phyloP scores from a whole-genome alignment of 2,888 invertebrate genomes.

The Cremastinae sp. region DNA sequence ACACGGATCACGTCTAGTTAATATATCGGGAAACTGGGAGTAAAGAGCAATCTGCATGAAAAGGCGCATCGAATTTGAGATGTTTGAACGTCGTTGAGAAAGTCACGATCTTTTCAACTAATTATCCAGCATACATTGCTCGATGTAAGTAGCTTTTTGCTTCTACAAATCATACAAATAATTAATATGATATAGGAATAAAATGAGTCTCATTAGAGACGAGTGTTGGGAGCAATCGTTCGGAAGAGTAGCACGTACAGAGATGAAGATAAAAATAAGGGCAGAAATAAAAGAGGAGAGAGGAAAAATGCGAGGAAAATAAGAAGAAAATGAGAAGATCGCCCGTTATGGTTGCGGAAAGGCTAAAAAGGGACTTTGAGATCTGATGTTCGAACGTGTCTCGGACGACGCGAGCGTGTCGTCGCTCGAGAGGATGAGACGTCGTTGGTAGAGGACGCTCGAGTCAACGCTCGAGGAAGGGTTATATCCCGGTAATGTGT shows the following conservation, averaged over 20 bases:
- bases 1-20: too few relatives aligned
- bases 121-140: conserved; percentile 34
- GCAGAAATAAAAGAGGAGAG: too few relatives aligned
- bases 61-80: conserved; percentile 1
- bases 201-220: conserved; percentile 29
- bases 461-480: conserved; percentile 27
- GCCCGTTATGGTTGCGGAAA: conserved; percentile 25
- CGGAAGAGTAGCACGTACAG: conserved; percentile 20
- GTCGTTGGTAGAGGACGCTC: conserved; percentile 1
- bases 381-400: conserved; percentile 10
- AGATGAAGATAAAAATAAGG: too few relatives aligned
- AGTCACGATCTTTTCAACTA: conserved; percentile 39
- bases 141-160: conserved; percentile 10
- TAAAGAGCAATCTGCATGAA: not conserved
- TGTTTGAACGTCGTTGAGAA: conserved; percentile 30
- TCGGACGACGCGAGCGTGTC: too few relatives aligned
- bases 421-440: too few relatives aligned
- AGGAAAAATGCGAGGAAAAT: too few relatives aligned
- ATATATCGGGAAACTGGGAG: too few relatives aligned
- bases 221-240: conserved; percentile 23
- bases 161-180: conserved; percentile 42
- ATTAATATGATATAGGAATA: conserved; percentile 53
- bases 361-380: conserved; percentile 32
- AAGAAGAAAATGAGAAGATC: not conserved
- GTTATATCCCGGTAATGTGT: conserved; percentile 15